Percentiles rank a stretch among this genome's conserved stretches.
These are phyloP conservation scores for Delia radicum DNA, from an alignment of 1,140 invertebrate species.

Conservation along the genomic window DNA sequence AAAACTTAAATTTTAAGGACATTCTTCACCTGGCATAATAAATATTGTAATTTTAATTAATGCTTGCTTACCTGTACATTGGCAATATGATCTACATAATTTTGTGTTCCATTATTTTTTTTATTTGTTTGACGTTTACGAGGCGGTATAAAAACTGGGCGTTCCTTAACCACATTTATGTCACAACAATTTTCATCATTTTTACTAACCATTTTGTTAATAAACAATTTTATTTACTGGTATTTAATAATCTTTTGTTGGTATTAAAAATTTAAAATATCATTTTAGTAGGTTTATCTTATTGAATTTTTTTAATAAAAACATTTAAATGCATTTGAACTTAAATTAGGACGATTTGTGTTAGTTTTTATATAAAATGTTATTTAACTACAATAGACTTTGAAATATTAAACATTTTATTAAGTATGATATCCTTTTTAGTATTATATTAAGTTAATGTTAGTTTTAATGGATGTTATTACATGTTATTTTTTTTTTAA, in stretches of 20 bases:
- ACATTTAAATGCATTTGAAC: constrained; percentile 16
- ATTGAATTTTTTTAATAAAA: neutral
- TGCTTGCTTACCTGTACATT: constrained; percentile 58
- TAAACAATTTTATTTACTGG: no score
- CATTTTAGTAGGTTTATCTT: neutral
- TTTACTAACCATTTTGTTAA: constrained; percentile 45
- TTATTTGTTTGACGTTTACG: constrained; percentile 62
- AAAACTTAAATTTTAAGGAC: no score
- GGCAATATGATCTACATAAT: constrained; percentile 64
- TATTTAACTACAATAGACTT: neutral
- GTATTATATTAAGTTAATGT: neutral
- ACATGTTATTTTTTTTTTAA: neutral
- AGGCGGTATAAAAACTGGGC: constrained; percentile 62
- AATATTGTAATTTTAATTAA: no score
- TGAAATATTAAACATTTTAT: neutral
- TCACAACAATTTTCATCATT: constrained; percentile 33
- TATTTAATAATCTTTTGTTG: neutral
- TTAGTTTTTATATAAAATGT: neutral
- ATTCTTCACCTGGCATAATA: no score
- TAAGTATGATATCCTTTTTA: no score
- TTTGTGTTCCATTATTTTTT: constrained; percentile 56
- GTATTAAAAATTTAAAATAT: neutral
- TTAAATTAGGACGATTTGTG: constrained; percentile 11
- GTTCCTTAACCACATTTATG: constrained; percentile 56
- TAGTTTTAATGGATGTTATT: neutral